Evolutionary conservation across 2,113 vertebrate species (phyloP), one percentile per base, ranked within the genome.

Genomic region (Pteruthius melanotis): DNA sequence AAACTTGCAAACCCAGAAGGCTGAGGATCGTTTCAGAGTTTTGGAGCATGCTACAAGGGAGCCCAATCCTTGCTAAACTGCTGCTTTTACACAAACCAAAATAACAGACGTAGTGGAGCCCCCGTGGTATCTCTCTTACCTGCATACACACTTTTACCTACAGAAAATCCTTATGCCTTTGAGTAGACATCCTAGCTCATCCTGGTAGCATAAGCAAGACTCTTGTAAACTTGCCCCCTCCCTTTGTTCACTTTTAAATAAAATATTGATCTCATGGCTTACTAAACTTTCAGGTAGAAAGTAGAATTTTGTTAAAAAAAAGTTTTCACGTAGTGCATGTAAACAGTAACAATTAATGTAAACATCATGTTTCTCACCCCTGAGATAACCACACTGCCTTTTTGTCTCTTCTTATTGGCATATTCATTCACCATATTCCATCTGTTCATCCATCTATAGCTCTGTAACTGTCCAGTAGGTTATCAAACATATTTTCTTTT

Each of bases 1-100:
- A 56, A 56, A 60, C 11, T 3, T 6, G 3, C 0, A 1, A 68
- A 7, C 7, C 28, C 70, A 7, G 21, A 15, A 15, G 26, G 18
- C 13, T 11, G 13, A 53, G 37, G 42, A 23, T 13, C 0, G 0
- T 27, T 33, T 13, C 10, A 13, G 40, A 20, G 11, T 15, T 47
- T 9, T 33, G 63, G 71, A 50, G 49, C 5, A 37, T 2, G 0
- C 31, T 10, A 2, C 7, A 22, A 65, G 9, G 8, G 20, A 69
- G 14, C 28, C 18, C 16, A 5, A 5, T 10, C 24, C 19, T 22
- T 7, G 17, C 7, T 11, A 30, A 56, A 7, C 4, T n/a, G 2
- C 33, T 40, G 27, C 20, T 76, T 47, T 18, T 33, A n/a, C 26
- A 2, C 1, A 5, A 60, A 35, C 7, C 6, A 74, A 44, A 45